phyloP scores from a whole-genome alignment of 2,797 vertebrate species.

The Galagoides demidoff region DNA sequence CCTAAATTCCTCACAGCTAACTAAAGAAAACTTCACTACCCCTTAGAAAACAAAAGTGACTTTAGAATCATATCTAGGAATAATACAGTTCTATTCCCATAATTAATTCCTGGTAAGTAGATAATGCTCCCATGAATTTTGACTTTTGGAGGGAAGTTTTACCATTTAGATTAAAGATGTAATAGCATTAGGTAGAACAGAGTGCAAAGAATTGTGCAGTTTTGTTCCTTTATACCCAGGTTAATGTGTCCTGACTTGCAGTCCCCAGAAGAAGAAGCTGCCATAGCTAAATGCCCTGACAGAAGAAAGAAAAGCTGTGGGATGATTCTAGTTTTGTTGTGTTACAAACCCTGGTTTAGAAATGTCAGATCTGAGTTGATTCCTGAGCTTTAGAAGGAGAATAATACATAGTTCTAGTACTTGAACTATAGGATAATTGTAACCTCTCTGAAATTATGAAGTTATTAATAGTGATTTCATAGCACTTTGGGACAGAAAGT shows the following conservation, averaged over 20 bases:
- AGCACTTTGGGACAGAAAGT: slow-evolving; percentile 11
- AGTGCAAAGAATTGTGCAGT: neutral
- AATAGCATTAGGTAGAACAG: slow-evolving; percentile 20
- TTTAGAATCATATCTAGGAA: neutral
- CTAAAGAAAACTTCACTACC: no score
- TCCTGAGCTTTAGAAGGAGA: slow-evolving; percentile 28
- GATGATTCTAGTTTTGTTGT: slow-evolving; percentile 15
- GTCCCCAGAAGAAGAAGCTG: neutral
- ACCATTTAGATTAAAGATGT: slow-evolving; percentile 23
- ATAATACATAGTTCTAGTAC: neutral
- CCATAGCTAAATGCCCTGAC: neutral
- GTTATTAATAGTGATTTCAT: neutral
- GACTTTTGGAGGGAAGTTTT: neutral
- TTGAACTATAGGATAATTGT: neutral
- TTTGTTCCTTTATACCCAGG: neutral
- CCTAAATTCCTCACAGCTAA: no score
- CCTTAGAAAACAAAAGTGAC: no score
- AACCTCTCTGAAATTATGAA: slow-evolving; percentile 36
- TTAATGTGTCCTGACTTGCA: neutral
- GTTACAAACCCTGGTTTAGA: neutral
- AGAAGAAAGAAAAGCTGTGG: neutral
- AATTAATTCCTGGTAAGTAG: slow-evolving; percentile 26
- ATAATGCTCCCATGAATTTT: neutral
- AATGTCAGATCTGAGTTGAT: slow-evolving; percentile 11
- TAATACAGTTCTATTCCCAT: neutral